Conservation (phyloP, 1,140 invertebrate genomes). For the Euura saliciscinereae region DNA sequence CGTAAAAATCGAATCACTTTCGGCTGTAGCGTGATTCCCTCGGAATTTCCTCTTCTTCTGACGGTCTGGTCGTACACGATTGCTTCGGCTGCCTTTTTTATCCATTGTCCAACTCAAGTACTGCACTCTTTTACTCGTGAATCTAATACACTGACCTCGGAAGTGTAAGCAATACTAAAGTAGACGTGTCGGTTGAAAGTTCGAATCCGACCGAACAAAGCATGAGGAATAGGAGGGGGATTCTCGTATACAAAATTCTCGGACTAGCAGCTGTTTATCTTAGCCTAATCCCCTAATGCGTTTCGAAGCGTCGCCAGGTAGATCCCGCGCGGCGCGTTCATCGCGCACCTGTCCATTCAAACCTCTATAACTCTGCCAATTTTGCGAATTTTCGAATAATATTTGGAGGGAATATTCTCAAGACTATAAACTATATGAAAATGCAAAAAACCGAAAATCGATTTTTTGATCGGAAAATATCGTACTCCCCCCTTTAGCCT, state of each 20-base stretch:
- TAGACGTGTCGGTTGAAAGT: neutral
- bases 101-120: slow-evolving; percentile 3
- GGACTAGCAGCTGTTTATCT: neutral
- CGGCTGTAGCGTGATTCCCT: too few species aligned
- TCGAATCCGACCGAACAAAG: slow-evolving; percentile 6
- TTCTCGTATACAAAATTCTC: neutral
- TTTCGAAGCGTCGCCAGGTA: neutral
- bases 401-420: slow-evolving; percentile 10
- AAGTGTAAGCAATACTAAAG: too few species aligned
- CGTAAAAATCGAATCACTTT: too few species aligned
- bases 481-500: neutral
- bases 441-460: slow-evolving; percentile 13
- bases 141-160: slow-evolving; percentile 2
- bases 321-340: neutral
- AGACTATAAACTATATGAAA: slow-evolving; percentile 12
- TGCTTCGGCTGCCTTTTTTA: neutral
- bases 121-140: slow-evolving; percentile 9
- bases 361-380: slow-evolving; percentile 9
- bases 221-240: neutral
- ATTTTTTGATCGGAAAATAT: slow-evolving; percentile 12
- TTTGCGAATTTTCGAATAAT: slow-evolving; percentile 8
- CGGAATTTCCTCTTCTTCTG: too few species aligned
- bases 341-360: slow-evolving; percentile 7
- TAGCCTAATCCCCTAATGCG: neutral
- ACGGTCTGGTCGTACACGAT: slow-evolving; percentile 3